A percentile compares a stretch with the other conserved stretches of the same genome.
These are phyloP conservation scores for Anguilla japonica DNA, from an alignment of 2,113 vertebrate species.

Conservation along the genomic window DNA sequence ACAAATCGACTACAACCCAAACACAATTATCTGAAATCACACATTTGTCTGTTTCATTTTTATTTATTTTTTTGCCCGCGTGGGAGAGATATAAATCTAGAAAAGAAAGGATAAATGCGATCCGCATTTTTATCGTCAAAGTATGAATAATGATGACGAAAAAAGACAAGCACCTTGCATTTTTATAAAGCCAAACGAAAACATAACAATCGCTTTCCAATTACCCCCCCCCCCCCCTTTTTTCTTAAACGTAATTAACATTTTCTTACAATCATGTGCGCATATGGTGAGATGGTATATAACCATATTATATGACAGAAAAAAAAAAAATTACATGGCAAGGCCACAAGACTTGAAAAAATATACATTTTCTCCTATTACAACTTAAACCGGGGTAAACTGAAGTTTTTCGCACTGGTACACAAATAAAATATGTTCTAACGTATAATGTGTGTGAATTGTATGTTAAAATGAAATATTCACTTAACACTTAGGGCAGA, in stretches of 20 bases:
- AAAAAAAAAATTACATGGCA: background rate
- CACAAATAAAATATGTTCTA: background rate
- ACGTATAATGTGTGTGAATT: background rate
- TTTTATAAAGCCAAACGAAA: background rate
- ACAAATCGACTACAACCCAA: background rate
- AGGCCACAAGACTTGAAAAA: background rate
- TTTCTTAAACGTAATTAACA: background rate
- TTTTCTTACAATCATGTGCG: background rate
- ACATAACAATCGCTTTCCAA: background rate
- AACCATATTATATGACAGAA: background rate
- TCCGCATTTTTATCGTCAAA: background rate
- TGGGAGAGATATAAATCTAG: constrained; percentile 11
- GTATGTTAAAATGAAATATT: background rate
- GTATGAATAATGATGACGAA: background rate
- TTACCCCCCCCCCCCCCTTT: background rate
- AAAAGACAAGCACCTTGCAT: background rate
- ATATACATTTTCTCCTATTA: background rate
- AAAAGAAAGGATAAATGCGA: background rate
- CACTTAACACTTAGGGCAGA: background rate
- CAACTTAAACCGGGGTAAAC: background rate
- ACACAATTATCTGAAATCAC: background rate
- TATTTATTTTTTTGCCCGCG: background rate
- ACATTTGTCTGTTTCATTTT: background rate
- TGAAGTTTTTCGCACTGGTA: background rate
- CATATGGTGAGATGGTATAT: background rate